Percentiles rank a stretch among this genome's conserved stretches.
Evolutionary conservation across 2,797 vertebrate genomes (phyloP).

Genomic region (Cynodonichthys magdalenae): DNA sequence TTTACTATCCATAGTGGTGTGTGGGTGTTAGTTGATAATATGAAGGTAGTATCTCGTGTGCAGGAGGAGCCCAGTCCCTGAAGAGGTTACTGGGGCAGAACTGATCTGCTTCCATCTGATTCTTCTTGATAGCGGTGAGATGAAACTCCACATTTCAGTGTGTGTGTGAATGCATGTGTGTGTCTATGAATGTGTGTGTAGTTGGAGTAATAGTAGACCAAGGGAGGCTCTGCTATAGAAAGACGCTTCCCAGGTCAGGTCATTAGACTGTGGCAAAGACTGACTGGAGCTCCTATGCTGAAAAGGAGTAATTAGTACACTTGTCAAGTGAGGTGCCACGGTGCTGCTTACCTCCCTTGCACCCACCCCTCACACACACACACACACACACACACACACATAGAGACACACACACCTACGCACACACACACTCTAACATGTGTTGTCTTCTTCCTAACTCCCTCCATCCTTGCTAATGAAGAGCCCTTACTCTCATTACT

Average conservation of each 20-base stretch:
- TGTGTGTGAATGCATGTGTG: slow-evolving; percentile 19
- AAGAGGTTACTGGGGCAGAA: slow-evolving; percentile 99
- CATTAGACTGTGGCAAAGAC: slow-evolving; percentile 90
- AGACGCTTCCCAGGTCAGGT: slow-evolving; percentile 86
- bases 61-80: slow-evolving; percentile 88
- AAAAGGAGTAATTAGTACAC: slow-evolving; percentile 98
- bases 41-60: slow-evolving; percentile 68
- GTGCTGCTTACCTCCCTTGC: slow-evolving; percentile 88
- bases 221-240: slow-evolving; percentile 59
- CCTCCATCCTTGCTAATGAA: slow-evolving; percentile 90
- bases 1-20: slow-evolving; percentile 60
- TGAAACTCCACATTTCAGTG: slow-evolving; percentile 61
- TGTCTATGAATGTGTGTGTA: slow-evolving; percentile 21
- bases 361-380: slow-evolving; percentile 49
- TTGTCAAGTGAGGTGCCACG: slow-evolving; percentile 95
- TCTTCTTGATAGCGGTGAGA: slow-evolving; percentile 86
- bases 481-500: slow-evolving; percentile 93
- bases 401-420: neutral
- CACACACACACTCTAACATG: slow-evolving; percentile 55
- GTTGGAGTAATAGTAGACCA: slow-evolving; percentile 64
- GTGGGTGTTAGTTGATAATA: slow-evolving; percentile 73
- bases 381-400: slow-evolving; percentile 9
- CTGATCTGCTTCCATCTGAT: slow-evolving; percentile 98
- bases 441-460: slow-evolving; percentile 61
- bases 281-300: slow-evolving; percentile 89